Evolutionary conservation across 2,797 vertebrate species (phyloP), one percentile per base, ranked within the genome.

Genomic region (Megalops cyprinoides): DNA sequence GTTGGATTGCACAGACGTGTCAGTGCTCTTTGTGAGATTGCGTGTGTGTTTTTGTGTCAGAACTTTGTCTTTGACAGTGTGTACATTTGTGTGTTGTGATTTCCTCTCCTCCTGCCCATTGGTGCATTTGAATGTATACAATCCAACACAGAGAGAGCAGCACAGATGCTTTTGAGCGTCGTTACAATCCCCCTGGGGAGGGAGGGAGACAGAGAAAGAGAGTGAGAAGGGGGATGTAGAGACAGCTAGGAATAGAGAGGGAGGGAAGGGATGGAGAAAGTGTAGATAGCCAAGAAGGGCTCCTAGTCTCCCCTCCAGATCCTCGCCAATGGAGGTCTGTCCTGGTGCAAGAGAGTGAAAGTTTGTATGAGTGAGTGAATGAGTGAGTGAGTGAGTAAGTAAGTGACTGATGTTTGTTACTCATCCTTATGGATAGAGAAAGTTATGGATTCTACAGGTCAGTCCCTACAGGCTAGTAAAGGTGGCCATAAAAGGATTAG

Each of bases 401-500:
- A 23, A 23, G 20, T 51, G 25, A 18, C 15, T 71, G 42, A 65
- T 25, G 31, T 58, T 37, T 77, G 3, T 39, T 25, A 34, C 75
- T 77, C 51, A 28, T 56, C 31, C 14, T 28, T 34, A 10, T 49
- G 37, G 23, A 55, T 20, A 51, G 51, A 56, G 18, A 89, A 77
- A 82, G 85, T 87, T 87, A 86, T 91, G 81, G 83, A 93, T 94
- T 88, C 81, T 86, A 92, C 44, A 75, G 56, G 23, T n/a, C 31
- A 48, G 34, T 60, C 55, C 73, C 53, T 39, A 25, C 25, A 75
- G 79, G 79, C 56, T 58, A 4, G 58, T 31, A 39, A 42, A 74
- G 55, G 37, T 28, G 87, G 89, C 85, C 87, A 80, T 75, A 85
- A 87, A 81, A 83, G 94, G 92, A 94, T 94, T 93, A 94, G 93